Base-by-base conservation (phyloP, 2,888 invertebrate genomes). In the Drosophila phalerata region DNA sequence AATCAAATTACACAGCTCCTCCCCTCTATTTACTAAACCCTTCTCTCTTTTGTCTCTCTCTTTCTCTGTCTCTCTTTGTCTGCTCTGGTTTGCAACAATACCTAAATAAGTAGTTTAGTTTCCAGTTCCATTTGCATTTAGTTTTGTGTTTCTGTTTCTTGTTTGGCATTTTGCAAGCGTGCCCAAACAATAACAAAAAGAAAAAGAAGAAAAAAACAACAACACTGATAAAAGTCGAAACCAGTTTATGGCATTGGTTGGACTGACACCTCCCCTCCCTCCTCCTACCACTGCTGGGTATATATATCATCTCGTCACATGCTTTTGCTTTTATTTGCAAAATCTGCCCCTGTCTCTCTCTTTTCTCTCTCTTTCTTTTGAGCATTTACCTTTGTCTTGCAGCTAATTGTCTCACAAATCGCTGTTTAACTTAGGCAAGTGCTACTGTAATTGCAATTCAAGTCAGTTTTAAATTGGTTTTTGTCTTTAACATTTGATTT, bases 221-320 rank as follows among this genome's bases (percentile, higher is more conserved):
- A 5, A 28, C 68, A 15, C 42, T 47, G 61, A 76, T 73, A 64
- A 70, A 77, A 76, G 56, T 67, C 38, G 32, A 60, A 76, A 76
- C 73, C 76, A 65, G 76, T 76, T 76, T 76, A 53, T 77, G 69
- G 61, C 68, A 77, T 75, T 76, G 74, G 53, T 69, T 28, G 28
- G 37, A 47, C 38, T 22, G n/a, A 11, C 19, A 17, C 10, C 10
- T 5, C 11, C 40, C 40, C n/a, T 8, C 30, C 40, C n/a, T 28
- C 3, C 15, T 32, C 17, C 34, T 37, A 0, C 25, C 6, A 9
- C 3, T 11, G n/a, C n/a, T n/a, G n/a, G 30, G 13, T 38, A 60
- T 53, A 13, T 22, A 53, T 53, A 63, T 56, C 62, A 56, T 47
- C 62, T 17, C 22, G 32, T 45, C 32, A 56, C 25, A 42, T 32